Conservation (phyloP, 1,140 invertebrate genomes). For the Aradophagus sp. region DNA sequence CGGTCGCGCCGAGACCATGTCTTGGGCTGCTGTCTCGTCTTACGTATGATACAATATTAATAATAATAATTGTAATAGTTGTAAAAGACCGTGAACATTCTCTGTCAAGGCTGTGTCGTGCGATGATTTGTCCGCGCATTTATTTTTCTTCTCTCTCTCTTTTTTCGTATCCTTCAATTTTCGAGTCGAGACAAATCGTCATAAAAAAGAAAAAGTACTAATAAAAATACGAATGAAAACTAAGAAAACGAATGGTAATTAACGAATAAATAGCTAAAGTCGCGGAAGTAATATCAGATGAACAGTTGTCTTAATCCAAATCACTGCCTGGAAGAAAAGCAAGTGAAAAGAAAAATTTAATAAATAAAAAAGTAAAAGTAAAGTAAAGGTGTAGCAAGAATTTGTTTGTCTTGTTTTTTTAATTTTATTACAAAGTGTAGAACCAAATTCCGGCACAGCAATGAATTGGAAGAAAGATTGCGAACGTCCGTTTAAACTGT, state of each 20-base stretch:
- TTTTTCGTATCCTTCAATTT: too few relatives aligned
- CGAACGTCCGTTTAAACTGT: too few relatives aligned
- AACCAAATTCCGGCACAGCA: too few relatives aligned
- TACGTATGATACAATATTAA: conserved; percentile 9
- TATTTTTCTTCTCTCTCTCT: conserved; percentile 7
- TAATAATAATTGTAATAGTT: not conserved
- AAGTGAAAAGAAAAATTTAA: conserved; percentile 29
- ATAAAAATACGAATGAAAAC: conserved; percentile 8
- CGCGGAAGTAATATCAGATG: not conserved
- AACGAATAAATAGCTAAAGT: conserved; percentile 9
- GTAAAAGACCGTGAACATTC: conserved; percentile 68
- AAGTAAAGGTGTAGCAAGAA: too few relatives aligned
- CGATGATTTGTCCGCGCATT: conserved; percentile 46
- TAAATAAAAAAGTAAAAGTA: too few relatives aligned
- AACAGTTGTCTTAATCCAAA: conserved; percentile 16
- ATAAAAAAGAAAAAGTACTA: conserved; percentile 10
- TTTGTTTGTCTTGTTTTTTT: too few relatives aligned
- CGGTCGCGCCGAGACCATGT: conserved; percentile 65
- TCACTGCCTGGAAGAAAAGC: conserved; percentile 40
- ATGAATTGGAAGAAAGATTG: too few relatives aligned
- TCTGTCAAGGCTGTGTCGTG: conserved; percentile 69
- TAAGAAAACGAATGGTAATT: conserved; percentile 12
- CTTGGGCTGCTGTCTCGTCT: conserved; percentile 57
- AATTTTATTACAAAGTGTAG: too few relatives aligned
- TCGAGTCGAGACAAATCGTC: conserved; percentile 23